Base-by-base conservation (phyloP, 2,113 vertebrate species). In the Pleuronectes platessa region DNA sequence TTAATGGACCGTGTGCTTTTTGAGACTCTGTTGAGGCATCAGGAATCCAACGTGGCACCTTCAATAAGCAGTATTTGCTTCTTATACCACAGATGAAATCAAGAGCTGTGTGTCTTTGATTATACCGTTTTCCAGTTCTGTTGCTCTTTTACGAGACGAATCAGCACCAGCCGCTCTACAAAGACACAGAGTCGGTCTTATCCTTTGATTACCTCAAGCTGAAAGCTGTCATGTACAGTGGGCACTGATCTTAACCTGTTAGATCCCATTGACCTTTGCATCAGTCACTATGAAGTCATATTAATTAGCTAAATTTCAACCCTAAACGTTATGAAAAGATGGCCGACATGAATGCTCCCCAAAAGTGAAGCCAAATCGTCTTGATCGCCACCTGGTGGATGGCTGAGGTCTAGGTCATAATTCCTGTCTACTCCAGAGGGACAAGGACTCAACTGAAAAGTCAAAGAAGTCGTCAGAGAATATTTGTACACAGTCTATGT, bases 1-100 rank as follows among this genome's bases (percentile, higher is more conserved):
- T 13, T 17, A 8, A 3, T 1, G 5, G 17, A 2, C 13, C 26
- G 21, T 51, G 26, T 26, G 26, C 27, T 27, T 27, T 27, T 27
- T 31, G 9, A 17, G 14, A 26, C 3, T 20, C 64, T 31, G 17
- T 3, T 27, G 14, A 26, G 45, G 35, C 24, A 42, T 27, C 18
- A 45, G 40, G 40, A 59, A 21, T 72, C 13, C 68, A 79, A 59
- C 15, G 15, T 71, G 55, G 20, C 37, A 20, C 21, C 4, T 9
- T 53, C 26, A 45, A 11, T 27, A 59, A 40, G 13, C 37, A 81
- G 2, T 27, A 66, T 8, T 61, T 7, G 17, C 4, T 9, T 20
- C 17, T n/a, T n/a, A 49, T 45, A 53, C 2, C 10, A 59, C 17
- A 68, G 53, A 59, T 68, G 11, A 67, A 49, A 68, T 74, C 45